Evolutionary conservation across 1,140 invertebrate genomes (phyloP).

Genomic region (Euwallacea similis): DNA sequence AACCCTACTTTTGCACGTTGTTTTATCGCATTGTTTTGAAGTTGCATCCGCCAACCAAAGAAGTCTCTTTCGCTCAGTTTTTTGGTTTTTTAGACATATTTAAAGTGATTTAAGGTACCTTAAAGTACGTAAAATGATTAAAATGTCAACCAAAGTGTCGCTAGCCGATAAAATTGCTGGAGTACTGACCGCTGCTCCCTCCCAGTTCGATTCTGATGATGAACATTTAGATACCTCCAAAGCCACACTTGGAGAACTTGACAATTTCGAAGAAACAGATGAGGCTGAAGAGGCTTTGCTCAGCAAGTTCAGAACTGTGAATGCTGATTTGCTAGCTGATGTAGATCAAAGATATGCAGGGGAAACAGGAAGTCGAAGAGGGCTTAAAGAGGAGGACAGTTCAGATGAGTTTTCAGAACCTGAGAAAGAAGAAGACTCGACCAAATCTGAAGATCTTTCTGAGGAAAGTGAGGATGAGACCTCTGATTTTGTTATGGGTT

Average conservation of each 20-base stretch:
- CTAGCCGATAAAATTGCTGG: constrained; percentile 64
- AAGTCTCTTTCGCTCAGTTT: background rate
- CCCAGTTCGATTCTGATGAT: constrained; percentile 59
- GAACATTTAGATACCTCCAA: constrained; percentile 57
- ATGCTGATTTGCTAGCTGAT: constrained; percentile 67
- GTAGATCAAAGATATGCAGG: constrained; percentile 73
- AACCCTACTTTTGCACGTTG: background rate
- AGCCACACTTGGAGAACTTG: constrained; percentile 52
- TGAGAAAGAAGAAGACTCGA: background rate
- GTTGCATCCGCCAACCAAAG: background rate
- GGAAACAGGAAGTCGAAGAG: constrained; percentile 63
- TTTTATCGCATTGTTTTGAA: background rate
- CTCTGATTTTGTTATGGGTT: background rate
- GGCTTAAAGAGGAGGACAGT: constrained; percentile 2
- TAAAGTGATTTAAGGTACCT: no score
- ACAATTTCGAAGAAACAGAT: constrained; percentile 53
- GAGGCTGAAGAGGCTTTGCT: constrained; percentile 58
- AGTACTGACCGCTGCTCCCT: constrained; percentile 59
- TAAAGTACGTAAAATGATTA: constrained; percentile 24
- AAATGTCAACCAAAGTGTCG: constrained; percentile 38
- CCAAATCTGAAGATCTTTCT: background rate
- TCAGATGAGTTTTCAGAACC: background rate
- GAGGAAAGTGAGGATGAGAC: constrained; percentile 40
- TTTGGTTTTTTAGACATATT: background rate
- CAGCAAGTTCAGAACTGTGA: constrained; percentile 66